Evolutionary conservation across 2,113 vertebrate species (phyloP).

Genomic region (Cacatua alba): DNA sequence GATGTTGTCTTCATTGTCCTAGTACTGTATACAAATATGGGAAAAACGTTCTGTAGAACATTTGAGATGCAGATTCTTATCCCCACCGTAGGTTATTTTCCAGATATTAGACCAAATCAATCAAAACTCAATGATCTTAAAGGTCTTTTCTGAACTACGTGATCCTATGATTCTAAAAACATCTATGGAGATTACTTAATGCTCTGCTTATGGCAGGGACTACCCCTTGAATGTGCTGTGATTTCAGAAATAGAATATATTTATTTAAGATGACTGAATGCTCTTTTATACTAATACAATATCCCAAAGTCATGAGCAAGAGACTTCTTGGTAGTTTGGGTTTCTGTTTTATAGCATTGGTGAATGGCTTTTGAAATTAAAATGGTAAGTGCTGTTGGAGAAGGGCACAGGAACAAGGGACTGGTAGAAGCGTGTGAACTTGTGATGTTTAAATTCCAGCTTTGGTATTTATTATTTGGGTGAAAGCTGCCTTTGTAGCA

Average conservation of each 20-base stretch:
- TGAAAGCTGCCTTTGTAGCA: constrained; percentile 27
- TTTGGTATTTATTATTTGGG: constrained; percentile 22
- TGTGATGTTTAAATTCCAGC: not conserved
- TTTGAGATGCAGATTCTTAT: constrained; percentile 75
- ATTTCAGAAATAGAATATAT: constrained; percentile 72
- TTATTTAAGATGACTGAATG: constrained; percentile 72
- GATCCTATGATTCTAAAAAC: constrained; percentile 26
- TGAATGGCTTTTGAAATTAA: constrained; percentile 50
- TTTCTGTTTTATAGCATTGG: constrained; percentile 44
- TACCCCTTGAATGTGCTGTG: constrained; percentile 71
- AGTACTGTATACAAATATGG: constrained; percentile 76
- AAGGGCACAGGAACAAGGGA: constrained; percentile 24
- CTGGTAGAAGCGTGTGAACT: constrained; percentile 24
- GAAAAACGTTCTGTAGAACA: constrained; percentile 68
- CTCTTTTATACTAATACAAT: constrained; percentile 68
- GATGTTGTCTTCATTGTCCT: constrained; percentile 76
- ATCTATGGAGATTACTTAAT: constrained; percentile 54
- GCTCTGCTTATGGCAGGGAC: constrained; percentile 60
- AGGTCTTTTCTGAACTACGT: not conserved
- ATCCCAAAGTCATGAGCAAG: constrained; percentile 59
- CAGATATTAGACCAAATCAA: constrained; percentile 67
- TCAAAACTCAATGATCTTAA: constrained; percentile 14
- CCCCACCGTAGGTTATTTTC: constrained; percentile 61
- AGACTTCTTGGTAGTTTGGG: constrained; percentile 45
- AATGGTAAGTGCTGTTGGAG: not conserved